phyloP scores from a whole-genome alignment of 2,113 vertebrate genomes.

The Hyla sarda region DNA sequence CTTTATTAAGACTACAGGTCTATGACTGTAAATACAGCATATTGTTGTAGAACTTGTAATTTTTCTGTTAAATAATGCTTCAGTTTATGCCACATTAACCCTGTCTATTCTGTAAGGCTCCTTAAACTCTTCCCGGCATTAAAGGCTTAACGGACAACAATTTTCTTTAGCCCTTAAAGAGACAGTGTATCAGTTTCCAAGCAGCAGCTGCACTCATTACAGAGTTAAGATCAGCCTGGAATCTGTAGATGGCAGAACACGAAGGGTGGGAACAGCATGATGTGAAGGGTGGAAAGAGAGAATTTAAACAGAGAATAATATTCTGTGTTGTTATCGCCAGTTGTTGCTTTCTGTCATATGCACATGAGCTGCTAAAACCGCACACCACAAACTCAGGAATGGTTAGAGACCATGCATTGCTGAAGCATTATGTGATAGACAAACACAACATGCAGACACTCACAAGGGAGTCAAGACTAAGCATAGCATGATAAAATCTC shows the following conservation, averaged over 20 bases:
- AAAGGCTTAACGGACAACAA: conserved; percentile 50
- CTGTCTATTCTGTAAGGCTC: conserved; percentile 47
- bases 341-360: conserved; percentile 52
- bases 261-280: conserved; percentile 12
- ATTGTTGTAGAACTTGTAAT: conserved; percentile 13
- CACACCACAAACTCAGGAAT: conserved; percentile 34
- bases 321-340: conserved; percentile 52
- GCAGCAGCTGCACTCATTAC: conserved; percentile 57
- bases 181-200: conserved; percentile 56
- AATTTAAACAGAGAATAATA: conserved; percentile 47
- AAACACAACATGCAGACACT: conserved; percentile 7
- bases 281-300: conserved; percentile 29
- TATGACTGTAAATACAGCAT: not conserved
- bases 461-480: not conserved
- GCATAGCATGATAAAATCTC: not conserved
- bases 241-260: conserved; percentile 26
- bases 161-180: conserved; percentile 57
- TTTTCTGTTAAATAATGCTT: conserved; percentile 57
- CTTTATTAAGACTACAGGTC: not conserved
- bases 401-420: not conserved
- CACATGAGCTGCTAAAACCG: conserved; percentile 25
- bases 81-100: conserved; percentile 53
- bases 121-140: conserved; percentile 54
- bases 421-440: not conserved
- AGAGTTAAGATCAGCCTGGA: conserved; percentile 43